Conservation (phyloP, 2,113 vertebrate genomes). For the Piliocolobus tephrosceles region DNA sequence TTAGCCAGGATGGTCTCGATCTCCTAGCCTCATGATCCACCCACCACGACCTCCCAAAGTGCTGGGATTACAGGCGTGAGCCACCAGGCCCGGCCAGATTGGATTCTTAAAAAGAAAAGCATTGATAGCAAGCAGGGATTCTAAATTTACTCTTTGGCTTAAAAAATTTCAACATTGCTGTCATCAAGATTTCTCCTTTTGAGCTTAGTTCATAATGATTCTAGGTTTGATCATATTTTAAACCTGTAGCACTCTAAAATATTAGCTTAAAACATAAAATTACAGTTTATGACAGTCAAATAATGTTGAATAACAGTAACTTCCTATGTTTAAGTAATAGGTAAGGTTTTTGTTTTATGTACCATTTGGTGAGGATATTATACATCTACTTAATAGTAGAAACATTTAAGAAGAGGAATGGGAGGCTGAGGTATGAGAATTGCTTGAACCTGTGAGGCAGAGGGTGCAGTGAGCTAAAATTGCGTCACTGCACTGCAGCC, state of each 20-base stretch:
- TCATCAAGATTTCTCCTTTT: background rate
- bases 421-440: too few species aligned
- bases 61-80: too few species aligned
- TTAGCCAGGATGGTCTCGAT: too few species aligned
- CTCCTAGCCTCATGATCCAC: too few species aligned
- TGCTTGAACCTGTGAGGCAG: too few species aligned
- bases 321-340: background rate
- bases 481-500: too few species aligned
- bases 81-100: background rate
- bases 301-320: background rate
- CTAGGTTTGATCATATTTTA: background rate
- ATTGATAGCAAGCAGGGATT: background rate
- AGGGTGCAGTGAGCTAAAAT: too few species aligned
- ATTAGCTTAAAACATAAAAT: background rate
- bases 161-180: background rate
- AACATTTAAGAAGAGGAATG: background rate
- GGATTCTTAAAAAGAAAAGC: background rate
- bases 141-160: background rate
- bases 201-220: background rate
- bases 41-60: too few species aligned
- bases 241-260: background rate
- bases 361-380: background rate
- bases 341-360: background rate
- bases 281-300: background rate
- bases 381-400: background rate